phyloP scores from a whole-genome alignment of 2,888 invertebrate genomes.

The Philopedon plagiatum region DNA sequence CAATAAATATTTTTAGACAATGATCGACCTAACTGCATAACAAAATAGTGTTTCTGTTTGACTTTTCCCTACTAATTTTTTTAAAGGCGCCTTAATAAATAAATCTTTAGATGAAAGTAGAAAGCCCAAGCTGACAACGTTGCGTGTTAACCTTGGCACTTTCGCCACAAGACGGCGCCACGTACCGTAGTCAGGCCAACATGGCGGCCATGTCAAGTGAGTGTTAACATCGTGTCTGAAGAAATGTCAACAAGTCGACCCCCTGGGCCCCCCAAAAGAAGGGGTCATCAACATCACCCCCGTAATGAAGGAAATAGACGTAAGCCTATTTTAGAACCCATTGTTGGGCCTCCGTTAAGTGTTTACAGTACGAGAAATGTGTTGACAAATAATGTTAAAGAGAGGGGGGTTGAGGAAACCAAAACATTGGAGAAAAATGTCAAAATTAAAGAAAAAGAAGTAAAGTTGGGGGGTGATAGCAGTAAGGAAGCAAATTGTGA shows the following conservation, averaged over 20 bases:
- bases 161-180: slow-evolving; percentile 34
- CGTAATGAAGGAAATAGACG: slow-evolving; percentile 71
- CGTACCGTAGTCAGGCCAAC: slow-evolving; percentile 68
- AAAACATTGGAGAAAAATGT: slow-evolving; percentile 43
- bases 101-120: background rate
- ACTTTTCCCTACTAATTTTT: too few species aligned
- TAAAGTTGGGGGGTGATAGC: slow-evolving; percentile 31
- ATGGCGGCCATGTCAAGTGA: slow-evolving; percentile 75
- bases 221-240: slow-evolving; percentile 57
- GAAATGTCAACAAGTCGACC: slow-evolving; percentile 76
- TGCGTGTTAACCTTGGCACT: slow-evolving; percentile 4
- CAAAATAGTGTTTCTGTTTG: too few species aligned
- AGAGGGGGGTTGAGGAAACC: slow-evolving; percentile 45
- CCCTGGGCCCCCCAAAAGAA: slow-evolving; percentile 76
- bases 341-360: slow-evolving; percentile 58
- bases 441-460: slow-evolving; percentile 7
- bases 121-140: slow-evolving; percentile 31
- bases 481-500: slow-evolving; percentile 53
- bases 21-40: background rate
- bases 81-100: slow-evolving; percentile 8
- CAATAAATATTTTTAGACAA: background rate
- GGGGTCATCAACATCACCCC: slow-evolving; percentile 84
- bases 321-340: slow-evolving; percentile 71
- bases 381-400: slow-evolving; percentile 64
- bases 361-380: slow-evolving; percentile 58